These are phyloP conservation scores for Sakesphorus luctuosus DNA, from an alignment of 2,113 vertebrate species.

Conservation along the genomic window DNA sequence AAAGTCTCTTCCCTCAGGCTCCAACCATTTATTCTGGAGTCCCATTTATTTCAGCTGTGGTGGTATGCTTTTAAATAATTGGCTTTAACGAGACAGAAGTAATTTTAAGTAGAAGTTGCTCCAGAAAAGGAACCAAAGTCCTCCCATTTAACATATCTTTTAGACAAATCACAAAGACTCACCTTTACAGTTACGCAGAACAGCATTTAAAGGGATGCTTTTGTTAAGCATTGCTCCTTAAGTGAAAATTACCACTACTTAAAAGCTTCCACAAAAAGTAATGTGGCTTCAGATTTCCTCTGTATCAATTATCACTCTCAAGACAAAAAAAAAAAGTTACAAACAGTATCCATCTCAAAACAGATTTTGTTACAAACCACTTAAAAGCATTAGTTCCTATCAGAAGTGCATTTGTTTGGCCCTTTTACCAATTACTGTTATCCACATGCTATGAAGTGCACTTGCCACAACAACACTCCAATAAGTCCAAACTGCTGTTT, in stretches of 20 bases:
- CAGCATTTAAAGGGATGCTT: neutral
- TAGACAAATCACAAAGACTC: neutral
- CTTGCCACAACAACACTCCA: neutral
- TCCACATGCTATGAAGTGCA: neutral
- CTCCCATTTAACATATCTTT: neutral
- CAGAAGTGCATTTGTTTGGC: neutral
- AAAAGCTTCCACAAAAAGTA: neutral
- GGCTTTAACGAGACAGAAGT: slow-evolving; percentile 41
- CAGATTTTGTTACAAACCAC: neutral
- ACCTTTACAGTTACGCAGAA: neutral
- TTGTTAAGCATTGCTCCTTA: neutral
- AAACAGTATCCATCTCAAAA: neutral
- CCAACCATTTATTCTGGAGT: slow-evolving; percentile 13
- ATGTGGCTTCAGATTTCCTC: neutral
- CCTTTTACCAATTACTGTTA: neutral
- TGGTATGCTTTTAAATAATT: slow-evolving; percentile 33
- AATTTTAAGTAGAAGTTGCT: slow-evolving; percentile 15
- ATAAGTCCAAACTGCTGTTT: neutral
- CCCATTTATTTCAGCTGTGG: slow-evolving; percentile 5
- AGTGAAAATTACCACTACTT: neutral
- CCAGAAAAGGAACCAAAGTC: neutral
- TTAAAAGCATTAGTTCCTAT: neutral
- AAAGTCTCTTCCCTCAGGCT: slow-evolving; percentile 39
- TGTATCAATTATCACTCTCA: neutral
- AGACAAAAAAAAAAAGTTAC: neutral